Percentiles rank a stretch among this genome's conserved stretches.
phyloP scores from a whole-genome alignment of 2,113 vertebrate genomes.

The Arothron firmamentum region DNA sequence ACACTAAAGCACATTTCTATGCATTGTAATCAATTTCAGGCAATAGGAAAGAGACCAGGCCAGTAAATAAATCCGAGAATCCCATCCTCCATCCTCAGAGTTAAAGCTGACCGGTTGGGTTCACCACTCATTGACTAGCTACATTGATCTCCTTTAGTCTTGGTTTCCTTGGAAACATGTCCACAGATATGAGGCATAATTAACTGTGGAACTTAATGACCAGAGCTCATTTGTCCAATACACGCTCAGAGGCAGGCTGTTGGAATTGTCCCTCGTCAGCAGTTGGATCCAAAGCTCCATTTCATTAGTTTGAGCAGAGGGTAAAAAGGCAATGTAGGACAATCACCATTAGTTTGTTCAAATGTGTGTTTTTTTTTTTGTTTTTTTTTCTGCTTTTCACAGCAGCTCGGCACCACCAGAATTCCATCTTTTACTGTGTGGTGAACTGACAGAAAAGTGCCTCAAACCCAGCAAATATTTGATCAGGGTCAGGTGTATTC shows the following conservation, averaged over 20 bases:
- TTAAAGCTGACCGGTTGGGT: slow-evolving; percentile 13
- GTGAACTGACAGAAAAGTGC: too few relatives aligned
- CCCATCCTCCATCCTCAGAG: slow-evolving; percentile 7
- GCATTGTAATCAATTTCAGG: neutral
- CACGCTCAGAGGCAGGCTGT: slow-evolving; percentile 10
- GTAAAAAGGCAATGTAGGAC: slow-evolving; percentile 26
- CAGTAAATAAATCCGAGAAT: slow-evolving; percentile 22
- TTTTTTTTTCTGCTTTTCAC: slow-evolving; percentile 1
- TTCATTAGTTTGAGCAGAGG: slow-evolving; percentile 49
- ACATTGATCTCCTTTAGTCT: slow-evolving; percentile 37
- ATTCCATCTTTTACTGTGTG: slow-evolving; percentile 2
- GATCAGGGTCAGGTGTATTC: too few relatives aligned
- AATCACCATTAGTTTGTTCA: slow-evolving; percentile 36
- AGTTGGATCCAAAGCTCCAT: slow-evolving; percentile 37
- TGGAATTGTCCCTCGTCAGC: slow-evolving; percentile 44
- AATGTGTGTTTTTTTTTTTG: slow-evolving; percentile 1
- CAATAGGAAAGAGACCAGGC: slow-evolving; percentile 1
- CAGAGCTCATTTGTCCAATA: slow-evolving; percentile 33
- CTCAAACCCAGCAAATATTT: too few relatives aligned
- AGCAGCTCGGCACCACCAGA: neutral
- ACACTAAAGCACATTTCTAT: too few relatives aligned
- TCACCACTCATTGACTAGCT: slow-evolving; percentile 18
- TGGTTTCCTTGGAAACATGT: slow-evolving; percentile 28
- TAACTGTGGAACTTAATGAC: slow-evolving; percentile 46
- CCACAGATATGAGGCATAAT: slow-evolving; percentile 34